Evolutionary conservation across 2,888 invertebrate species (phyloP), one percentile per base, ranked within the genome.

Genomic region (Tanypteryx hageni): DNA sequence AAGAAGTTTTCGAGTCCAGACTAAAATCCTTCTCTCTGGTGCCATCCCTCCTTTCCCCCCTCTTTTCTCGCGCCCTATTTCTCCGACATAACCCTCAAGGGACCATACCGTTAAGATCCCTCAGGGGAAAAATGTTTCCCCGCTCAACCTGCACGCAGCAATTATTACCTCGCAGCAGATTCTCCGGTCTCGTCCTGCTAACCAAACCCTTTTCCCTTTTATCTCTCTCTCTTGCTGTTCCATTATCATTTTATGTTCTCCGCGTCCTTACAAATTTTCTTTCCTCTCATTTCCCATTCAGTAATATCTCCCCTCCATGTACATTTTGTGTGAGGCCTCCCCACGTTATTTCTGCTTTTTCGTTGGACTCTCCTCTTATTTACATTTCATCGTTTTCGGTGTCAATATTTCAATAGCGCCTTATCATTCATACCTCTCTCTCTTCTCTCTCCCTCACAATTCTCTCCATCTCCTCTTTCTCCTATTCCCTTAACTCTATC

Each of bases 161-260:
- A 76, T 76, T 76, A 76, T 76, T n/a, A n/a, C n/a, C 76, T 27
- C 76, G 13, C 22, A 76, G 27, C 22, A 76, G 76, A 76, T 76
- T 76, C 22, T 27, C 44, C 44, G 1, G 1, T 44, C 5, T 5
- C 1, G 44, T 44, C 44, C 5, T 44, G 44, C 1, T 13, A 76
- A 22, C 76, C 5, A 9, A 76, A 76, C 27, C 18, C 76, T 76
- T 27, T 27, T 76, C n/a, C n/a, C n/a, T n/a, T n/a, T n/a, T n/a
- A n/a, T n/a, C n/a, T n/a, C n/a, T n/a, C n/a, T n/a, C 68, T 9
- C n/a, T 76, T 76, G n/a, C 27, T 27, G 22, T 18, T 76, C n/a
- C 76, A 11, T 27, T 76, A 22, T 8, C 76, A 10, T 11, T 27
- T 76, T 76, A 11, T 10, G 11, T 68, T 27, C 14, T 22, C 76